A percentile compares a stretch with the other conserved stretches of the same genome.
phyloP scores from a whole-genome alignment of 2,888 invertebrate species.

The Notodromas monacha region DNA sequence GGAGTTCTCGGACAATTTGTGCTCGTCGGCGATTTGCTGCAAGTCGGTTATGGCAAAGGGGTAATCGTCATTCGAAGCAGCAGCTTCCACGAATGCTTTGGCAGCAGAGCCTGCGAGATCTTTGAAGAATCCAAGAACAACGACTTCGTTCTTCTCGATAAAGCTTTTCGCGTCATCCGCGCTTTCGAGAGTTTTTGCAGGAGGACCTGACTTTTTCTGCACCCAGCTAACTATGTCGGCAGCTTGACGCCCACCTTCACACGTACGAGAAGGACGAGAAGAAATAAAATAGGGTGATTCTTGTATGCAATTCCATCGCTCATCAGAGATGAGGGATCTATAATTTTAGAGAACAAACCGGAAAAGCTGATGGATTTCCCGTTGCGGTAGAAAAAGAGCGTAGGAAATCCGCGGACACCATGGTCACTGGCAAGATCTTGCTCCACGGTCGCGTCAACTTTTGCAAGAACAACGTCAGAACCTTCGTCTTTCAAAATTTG shows the following conservation, averaged over 20 bases:
- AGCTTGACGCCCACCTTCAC: constrained; percentile 49
- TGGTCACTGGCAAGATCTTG: constrained; percentile 54
- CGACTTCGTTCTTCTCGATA: constrained; percentile 42
- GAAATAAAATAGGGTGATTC: no score
- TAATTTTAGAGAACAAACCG: no score
- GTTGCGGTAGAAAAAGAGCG: constrained; percentile 77
- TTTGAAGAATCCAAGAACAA: constrained; percentile 64
- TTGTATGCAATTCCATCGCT: no score
- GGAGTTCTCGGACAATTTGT: constrained; percentile 40
- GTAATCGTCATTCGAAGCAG: constrained; percentile 47
- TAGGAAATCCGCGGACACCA: constrained; percentile 75
- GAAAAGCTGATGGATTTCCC: constrained; percentile 43
- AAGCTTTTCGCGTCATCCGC: constrained; percentile 53
- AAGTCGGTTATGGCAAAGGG: constrained; percentile 54
- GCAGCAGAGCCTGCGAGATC: constrained; percentile 42
- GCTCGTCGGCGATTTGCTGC: constrained; percentile 39
- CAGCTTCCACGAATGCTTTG: constrained; percentile 46
- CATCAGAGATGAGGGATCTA: no score
- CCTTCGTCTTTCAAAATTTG: constrained; percentile 39
- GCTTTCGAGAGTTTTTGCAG: constrained; percentile 41
- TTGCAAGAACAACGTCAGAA: constrained; percentile 56
- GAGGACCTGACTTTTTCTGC: constrained; percentile 82
- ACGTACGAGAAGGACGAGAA: no score
- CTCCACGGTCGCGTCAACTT: constrained; percentile 87
- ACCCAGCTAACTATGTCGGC: constrained; percentile 79